phyloP scores from a whole-genome alignment of 2,797 vertebrate species.

The Hydrolagus colliei region DNA sequence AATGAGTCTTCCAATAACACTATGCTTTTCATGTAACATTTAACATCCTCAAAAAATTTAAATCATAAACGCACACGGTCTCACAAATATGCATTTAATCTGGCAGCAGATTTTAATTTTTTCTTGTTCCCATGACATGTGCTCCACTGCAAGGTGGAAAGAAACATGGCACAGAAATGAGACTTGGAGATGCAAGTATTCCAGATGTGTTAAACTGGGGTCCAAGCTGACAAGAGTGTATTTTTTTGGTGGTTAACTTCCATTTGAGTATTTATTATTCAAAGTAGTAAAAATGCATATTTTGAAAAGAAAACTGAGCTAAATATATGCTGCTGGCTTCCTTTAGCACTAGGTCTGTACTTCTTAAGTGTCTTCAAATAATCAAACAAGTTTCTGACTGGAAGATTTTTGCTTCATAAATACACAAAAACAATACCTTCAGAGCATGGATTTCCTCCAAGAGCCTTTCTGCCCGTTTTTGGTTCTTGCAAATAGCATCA shows the following conservation, averaged over 20 bases:
- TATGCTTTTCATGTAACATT: not conserved
- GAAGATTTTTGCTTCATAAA: not conserved
- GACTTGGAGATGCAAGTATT: conserved; percentile 33
- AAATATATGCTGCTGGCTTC: too few relatives aligned
- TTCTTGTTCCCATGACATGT: not conserved
- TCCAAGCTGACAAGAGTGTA: conserved; percentile 35
- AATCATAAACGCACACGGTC: not conserved
- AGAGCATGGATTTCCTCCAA: conserved; percentile 82
- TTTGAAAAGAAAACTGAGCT: not conserved
- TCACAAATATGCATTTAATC: not conserved
- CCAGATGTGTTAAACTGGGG: conserved; percentile 32
- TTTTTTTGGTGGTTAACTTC: conserved; percentile 13
- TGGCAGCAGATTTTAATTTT: not conserved
- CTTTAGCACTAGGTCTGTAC: not conserved
- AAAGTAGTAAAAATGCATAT: not conserved
- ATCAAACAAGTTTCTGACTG: not conserved
- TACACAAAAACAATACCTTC: conserved; percentile 55
- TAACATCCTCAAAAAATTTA: not conserved
- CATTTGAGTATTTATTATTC: not conserved
- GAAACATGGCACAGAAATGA: not conserved
- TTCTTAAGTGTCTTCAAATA: not conserved
- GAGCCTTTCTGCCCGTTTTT: conserved; percentile 70
- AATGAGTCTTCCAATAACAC: not conserved
- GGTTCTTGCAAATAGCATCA: conserved; percentile 68
- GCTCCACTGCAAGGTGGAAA: not conserved